Base-by-base conservation (phyloP, 1,140 invertebrate species). In the Drosophila kohkoa region DNA sequence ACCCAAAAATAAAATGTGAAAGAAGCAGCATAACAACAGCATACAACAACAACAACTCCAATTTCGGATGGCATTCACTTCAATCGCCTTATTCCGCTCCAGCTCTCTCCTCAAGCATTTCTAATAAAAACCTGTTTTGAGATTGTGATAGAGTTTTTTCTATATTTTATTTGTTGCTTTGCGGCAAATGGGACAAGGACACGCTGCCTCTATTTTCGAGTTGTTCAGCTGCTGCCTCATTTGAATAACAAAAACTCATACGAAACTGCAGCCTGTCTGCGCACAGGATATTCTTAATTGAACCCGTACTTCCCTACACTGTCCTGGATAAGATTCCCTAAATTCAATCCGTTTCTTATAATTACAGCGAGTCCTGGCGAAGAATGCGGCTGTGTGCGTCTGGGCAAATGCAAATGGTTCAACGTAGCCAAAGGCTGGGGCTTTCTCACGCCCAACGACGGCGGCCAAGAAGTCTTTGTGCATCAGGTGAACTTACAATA, bases 341-440 rank as follows among this genome's bases (percentile, higher is more conserved):
- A 7, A 41, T 70, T 20, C 8, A 13, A 68, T 54, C 45, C 10
- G 38, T 46, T 58, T 16, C 57, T 8, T 38, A 2, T 66, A n/a
- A 13, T n/a, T 48, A 35, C 54, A 85, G 75, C 25, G 16, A 67
- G 41, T 73, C 72, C 81, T 46, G 63, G 46, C 6, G 75, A 79
- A 58, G 88, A 90, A 82, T 91, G 89, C 79, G 83, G 79, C 71
- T 94, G 93, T 62, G 93, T 94, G 63, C 94, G 96, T 62, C 94
- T 94, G 88, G 97, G 97, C 35, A 95, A 95, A 91, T 97, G 96
- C 94, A 98, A 98, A 94, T 98, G 97, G 97, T 98, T 98, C 93
- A 98, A 98, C 91, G 97, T 98, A 46, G 96, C 96, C 72, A 98
- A 98, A 93, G 97, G 97, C 13, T 98, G 96, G 96, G 97, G 97